A percentile compares a stretch with the other conserved stretches of the same genome.
Conservation (phyloP, 2,113 vertebrate species). For the Phalacrocorax brasilianus region DNA sequence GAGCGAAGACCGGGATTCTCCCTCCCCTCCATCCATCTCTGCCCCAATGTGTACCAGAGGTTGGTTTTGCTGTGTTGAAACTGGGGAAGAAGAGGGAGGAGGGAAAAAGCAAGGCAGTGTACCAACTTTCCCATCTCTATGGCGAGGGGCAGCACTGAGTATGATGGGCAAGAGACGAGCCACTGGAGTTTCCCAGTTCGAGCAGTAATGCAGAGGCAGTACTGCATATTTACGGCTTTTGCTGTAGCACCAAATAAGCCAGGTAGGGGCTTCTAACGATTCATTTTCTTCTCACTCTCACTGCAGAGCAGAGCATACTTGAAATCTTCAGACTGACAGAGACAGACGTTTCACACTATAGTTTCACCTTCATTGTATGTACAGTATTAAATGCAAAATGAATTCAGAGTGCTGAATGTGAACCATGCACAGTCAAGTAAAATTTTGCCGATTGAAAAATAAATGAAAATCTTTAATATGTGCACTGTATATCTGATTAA, state of each 20-base stretch:
- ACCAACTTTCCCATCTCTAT: neutral
- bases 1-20: neutral
- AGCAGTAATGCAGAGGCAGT: neutral
- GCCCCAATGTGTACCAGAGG: neutral
- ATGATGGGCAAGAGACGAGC: neutral
- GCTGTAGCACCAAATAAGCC: neutral
- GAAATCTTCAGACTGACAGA: neutral
- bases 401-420: neutral
- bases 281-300: neutral
- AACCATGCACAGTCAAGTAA: neutral
- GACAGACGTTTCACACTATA: neutral
- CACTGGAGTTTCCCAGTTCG: neutral
- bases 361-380: neutral
- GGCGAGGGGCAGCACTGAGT: slow-evolving; percentile 50
- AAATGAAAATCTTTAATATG: neutral
- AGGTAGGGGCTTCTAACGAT: neutral
- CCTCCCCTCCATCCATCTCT: neutral
- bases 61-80: neutral
- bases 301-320: neutral
- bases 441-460: neutral
- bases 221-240: neutral
- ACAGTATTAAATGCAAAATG: neutral
- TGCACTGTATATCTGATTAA: neutral
- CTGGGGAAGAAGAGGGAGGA: neutral
- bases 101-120: neutral